Evolutionary conservation across 2,888 invertebrate species (phyloP).

Genomic region (Trichopoda pennipes): DNA sequence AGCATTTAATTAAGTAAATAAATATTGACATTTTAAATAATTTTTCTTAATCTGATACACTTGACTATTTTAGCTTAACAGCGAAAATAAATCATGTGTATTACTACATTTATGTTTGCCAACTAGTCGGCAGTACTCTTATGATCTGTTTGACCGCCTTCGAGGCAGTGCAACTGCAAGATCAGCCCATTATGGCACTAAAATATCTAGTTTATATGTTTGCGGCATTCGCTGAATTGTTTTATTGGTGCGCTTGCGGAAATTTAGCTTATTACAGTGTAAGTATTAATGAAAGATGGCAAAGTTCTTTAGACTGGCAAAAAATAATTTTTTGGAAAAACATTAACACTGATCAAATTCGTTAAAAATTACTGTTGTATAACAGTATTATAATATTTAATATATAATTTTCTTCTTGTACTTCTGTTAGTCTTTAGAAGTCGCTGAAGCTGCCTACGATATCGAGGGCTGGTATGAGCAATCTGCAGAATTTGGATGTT

Average conservation of each 20-base stretch:
- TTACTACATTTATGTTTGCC: conserved; percentile 73
- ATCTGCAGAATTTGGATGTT: conserved; percentile 70
- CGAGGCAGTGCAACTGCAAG: conserved; percentile 72
- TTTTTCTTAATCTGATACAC: background rate
- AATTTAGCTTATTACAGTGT: conserved; percentile 74
- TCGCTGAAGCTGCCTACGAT: conserved; percentile 75
- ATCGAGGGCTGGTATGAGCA: conserved; percentile 73
- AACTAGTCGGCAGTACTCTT: conserved; percentile 75
- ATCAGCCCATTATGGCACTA: conserved; percentile 72
- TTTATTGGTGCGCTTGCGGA: conserved; percentile 76
- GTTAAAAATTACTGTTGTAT: no score
- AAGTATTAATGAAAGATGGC: conserved; percentile 21
- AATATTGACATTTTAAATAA: background rate
- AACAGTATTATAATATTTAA: no score
- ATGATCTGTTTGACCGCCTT: conserved; percentile 77
- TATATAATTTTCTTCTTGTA: background rate
- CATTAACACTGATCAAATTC: no score
- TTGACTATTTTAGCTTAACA: conserved; percentile 65
- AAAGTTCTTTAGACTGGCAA: no score
- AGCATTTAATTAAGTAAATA: conserved; percentile 74
- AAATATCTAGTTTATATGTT: conserved; percentile 75
- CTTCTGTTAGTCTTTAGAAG: conserved; percentile 73
- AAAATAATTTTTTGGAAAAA: no score
- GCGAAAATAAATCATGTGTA: conserved; percentile 72
- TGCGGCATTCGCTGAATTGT: conserved; percentile 73